Percentiles rank a stretch among this genome's conserved stretches.
phyloP scores from a whole-genome alignment of 2,113 vertebrate genomes.

The Pterophyllum scalare region DNA sequence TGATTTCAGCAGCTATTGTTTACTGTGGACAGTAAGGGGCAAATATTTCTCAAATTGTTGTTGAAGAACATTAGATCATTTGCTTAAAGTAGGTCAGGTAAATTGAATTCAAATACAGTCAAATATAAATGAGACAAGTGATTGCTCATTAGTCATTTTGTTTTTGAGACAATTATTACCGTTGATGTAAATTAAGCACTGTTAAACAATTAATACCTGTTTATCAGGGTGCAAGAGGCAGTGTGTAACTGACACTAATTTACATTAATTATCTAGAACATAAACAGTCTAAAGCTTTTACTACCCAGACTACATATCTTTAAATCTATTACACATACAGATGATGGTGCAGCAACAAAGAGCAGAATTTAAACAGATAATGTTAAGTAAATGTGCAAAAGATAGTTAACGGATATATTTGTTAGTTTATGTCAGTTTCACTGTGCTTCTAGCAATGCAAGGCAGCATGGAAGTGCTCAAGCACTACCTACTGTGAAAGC shows the following conservation, averaged over 20 bases:
- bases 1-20: background rate
- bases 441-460: background rate
- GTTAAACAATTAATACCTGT: constrained; percentile 32
- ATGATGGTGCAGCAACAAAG: constrained; percentile 1
- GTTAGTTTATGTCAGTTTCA: constrained; percentile 2
- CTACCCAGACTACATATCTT: background rate
- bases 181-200: constrained; percentile 25
- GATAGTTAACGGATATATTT: background rate
- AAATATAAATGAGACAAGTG: background rate
- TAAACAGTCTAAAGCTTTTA: constrained; percentile 29
- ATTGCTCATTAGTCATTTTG: constrained; percentile 5
- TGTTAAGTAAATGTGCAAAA: constrained; percentile 18
- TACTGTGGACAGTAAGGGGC: background rate
- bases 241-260: constrained; percentile 31
- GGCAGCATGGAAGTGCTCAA: constrained; percentile 7
- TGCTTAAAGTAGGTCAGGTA: background rate
- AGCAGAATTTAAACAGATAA: constrained; percentile 11
- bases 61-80: background rate
- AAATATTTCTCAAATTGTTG: background rate
- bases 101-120: background rate
- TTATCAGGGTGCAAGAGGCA: constrained; percentile 12
- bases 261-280: constrained; percentile 21
- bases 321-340: constrained; percentile 11
- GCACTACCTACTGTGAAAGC: background rate
- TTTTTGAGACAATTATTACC: constrained; percentile 31